These are phyloP conservation scores for Microctenopoma steveboyesi DNA, from an alignment of 2,797 vertebrate genomes.

Conservation along the genomic window DNA sequence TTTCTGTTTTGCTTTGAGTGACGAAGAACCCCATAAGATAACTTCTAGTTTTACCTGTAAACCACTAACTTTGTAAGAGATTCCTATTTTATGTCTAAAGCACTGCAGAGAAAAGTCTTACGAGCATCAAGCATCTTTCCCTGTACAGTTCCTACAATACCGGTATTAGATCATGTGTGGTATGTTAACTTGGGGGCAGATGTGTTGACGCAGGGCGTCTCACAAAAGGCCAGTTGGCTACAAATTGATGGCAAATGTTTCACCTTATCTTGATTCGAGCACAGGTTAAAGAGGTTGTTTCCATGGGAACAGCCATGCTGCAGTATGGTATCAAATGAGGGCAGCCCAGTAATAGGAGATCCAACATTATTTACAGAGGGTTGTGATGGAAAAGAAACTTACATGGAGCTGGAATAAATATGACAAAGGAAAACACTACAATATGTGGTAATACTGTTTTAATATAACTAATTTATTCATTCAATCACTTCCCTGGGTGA, in stretches of 20 bases:
- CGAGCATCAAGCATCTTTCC: not conserved
- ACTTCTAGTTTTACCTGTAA: not conserved
- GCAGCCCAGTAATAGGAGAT: slow-evolving; percentile 16
- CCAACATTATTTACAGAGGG: slow-evolving; percentile 6
- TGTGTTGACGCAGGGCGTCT: slow-evolving; percentile 15
- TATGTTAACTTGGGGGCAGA: slow-evolving; percentile 3
- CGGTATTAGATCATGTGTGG: not conserved
- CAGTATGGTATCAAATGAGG: slow-evolving; percentile 24
- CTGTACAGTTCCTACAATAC: not conserved
- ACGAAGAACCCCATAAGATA: not conserved
- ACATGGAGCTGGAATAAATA: not conserved
- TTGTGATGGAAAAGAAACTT: slow-evolving; percentile 9
- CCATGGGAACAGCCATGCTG: slow-evolving; percentile 53
- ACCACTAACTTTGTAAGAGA: too few relatives aligned
- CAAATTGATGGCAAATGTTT: slow-evolving; percentile 61
- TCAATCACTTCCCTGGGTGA: not conserved
- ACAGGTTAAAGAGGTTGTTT: slow-evolving; percentile 44
- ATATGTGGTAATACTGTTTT: too few relatives aligned
- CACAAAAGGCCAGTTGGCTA: slow-evolving; percentile 36
- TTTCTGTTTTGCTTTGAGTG: too few relatives aligned
- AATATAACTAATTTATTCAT: too few relatives aligned
- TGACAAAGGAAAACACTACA: too few relatives aligned
- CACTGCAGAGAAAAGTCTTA: not conserved
- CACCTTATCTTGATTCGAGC: slow-evolving; percentile 41
- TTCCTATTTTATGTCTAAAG: not conserved